Evolutionary conservation across 1,140 invertebrate species (phyloP).

Genomic region (Chironomus striatipennis): DNA sequence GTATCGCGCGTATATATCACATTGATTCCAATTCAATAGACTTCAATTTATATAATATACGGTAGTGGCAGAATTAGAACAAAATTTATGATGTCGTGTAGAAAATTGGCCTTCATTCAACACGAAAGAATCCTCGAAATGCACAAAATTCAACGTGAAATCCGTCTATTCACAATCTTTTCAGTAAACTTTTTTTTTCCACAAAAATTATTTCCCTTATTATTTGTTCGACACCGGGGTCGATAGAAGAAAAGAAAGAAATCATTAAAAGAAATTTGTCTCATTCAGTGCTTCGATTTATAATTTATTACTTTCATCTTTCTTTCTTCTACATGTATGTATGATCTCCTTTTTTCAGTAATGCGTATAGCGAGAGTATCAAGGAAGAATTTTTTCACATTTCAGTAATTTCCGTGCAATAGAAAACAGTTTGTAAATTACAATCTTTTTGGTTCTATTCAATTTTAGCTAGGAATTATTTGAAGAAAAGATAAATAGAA

Average conservation of each 20-base stretch:
- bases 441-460: too few species aligned
- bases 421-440: too few species aligned
- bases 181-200: background rate
- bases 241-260: background rate
- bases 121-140: background rate
- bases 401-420: background rate
- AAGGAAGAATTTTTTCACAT: background rate
- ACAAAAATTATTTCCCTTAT: too few species aligned
- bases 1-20: background rate
- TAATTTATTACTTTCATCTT: conserved; percentile 14
- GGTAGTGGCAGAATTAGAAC: background rate
- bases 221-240: too few species aligned
- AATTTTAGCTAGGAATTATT: too few species aligned
- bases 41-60: background rate
- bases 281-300: conserved; percentile 7
- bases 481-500: too few species aligned
- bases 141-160: conserved; percentile 1
- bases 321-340: background rate
- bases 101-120: conserved; percentile 22
- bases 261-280: conserved; percentile 9
- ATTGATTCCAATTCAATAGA: conserved; percentile 13
- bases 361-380: too few species aligned
- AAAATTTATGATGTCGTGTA: conserved; percentile 18
- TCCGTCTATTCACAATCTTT: background rate
- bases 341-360: background rate